Conservation (phyloP, 2,797 vertebrate species). For the Siniperca scherzeri region DNA sequence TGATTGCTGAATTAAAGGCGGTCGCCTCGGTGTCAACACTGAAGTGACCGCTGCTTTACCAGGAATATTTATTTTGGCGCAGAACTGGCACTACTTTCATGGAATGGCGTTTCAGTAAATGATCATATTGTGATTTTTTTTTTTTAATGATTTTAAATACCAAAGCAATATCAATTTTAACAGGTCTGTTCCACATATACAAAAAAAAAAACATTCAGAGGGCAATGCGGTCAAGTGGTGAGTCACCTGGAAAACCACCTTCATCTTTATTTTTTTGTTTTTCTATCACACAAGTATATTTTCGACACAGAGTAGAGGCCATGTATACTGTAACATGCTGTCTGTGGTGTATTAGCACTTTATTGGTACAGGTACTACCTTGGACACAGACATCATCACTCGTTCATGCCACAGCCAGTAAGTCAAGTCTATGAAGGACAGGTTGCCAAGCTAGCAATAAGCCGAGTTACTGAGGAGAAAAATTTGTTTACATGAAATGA, state of each 20-base stretch:
- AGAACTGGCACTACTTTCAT: constrained; percentile 56
- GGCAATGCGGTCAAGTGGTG: constrained; percentile 19
- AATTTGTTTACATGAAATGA: constrained; percentile 78
- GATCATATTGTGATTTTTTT: constrained; percentile 66
- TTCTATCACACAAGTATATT: constrained; percentile 56
- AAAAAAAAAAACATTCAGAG: constrained; percentile 12
- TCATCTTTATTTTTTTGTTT: constrained; percentile 23
- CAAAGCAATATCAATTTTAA: constrained; percentile 52
- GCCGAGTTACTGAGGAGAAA: constrained; percentile 57
- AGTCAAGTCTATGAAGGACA: constrained; percentile 60
- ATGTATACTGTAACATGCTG: constrained; percentile 71
- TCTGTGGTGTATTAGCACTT: constrained; percentile 91
- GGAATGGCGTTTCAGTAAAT: constrained; percentile 46
- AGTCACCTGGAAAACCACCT: constrained; percentile 41
- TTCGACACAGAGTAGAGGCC: constrained; percentile 49
- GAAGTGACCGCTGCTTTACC: constrained; percentile 58
- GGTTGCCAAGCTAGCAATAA: constrained; percentile 67
- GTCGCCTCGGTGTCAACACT: constrained; percentile 54
- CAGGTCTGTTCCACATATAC: constrained; percentile 4
- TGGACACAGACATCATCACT: constrained; percentile 67
- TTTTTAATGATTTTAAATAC: constrained; percentile 57
- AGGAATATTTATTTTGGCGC: constrained; percentile 78
- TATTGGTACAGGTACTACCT: constrained; percentile 85
- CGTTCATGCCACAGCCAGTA: constrained; percentile 64
- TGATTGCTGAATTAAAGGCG: constrained; percentile 66